Base-by-base conservation (phyloP, 2,888 invertebrate species). In the Drosophila nr. perissopoda region DNA sequence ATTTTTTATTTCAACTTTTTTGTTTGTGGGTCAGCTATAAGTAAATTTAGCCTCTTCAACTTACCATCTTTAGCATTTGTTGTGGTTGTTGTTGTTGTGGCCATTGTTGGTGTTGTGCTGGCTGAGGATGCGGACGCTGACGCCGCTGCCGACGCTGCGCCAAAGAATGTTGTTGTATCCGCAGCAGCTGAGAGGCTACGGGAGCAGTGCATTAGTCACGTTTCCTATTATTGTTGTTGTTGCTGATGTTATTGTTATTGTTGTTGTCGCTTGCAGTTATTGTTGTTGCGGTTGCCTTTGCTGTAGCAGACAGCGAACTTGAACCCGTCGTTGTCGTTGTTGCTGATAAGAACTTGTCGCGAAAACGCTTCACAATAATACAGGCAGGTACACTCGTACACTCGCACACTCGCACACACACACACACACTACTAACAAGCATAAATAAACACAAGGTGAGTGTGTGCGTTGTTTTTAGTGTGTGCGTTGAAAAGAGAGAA, bases 131-230 rank as follows among this genome's bases (percentile, higher is more conserved):
- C 74, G 8, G 79, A 76, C 58, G 73, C 65, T 38, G 82, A 74
- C 61, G 76, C 67, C 60, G 82, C 70, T 18, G 83, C 75, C 33
- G 81, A 52, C 33, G 79, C 86, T 94, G 94, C 94, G 95, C 74
- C 76, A 27, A 83, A 87, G 72, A 87, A 84, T 75, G 88, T 87
- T 67, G 85, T 81, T 94, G 95, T 95, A 85, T 92, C 92, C 94
- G 94, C 95, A 94, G 95, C 95, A 95, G 95, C 96, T 94, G 95
- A 95, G 94, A 95, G 95, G 93, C 95, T 95, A 94, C 96, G 96
- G 94, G 96, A 95, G 94, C 96, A 96, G 94, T 96, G 96, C 96
- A 96, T 96, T 91, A 89, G 89, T 89, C 87, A 89, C 91, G 77
- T 83, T 81, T 76, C 65, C 62, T 58, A 67, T 74, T 81, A 61